Base-by-base conservation (phyloP, 2,888 invertebrate species). In the Catocala nupta region DNA sequence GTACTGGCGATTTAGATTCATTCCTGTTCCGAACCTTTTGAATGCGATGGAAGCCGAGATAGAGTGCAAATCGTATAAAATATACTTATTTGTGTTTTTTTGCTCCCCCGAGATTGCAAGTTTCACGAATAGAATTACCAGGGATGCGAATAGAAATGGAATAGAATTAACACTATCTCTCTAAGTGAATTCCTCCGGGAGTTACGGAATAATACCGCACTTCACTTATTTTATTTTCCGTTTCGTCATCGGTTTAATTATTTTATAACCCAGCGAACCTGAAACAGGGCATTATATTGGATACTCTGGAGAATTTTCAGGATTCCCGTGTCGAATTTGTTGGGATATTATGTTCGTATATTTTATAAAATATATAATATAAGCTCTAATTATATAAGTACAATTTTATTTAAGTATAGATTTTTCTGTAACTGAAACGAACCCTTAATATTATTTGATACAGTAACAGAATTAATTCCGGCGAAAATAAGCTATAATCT, bases 1-100 rank as follows among this genome's bases (percentile, higher is more conserved):
- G 42, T 42, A 42, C 42, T 42, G 42, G 42, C 42, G 42, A 42
- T 42, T 42, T 42, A 42, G 42, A 42, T 42, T 42, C 42, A 42
- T 42, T 42, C 42, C 42, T 42, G 42, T 42, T 42, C 9, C 42
- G 42, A 42, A 42, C 10, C 42, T 42, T 42, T 42, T 42, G 9
- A 42, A 42, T 5, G 42, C 42, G 9, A 42, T 42, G 10, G 9
- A 10, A 42, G 9, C 42, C 1, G 42, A 42, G 42, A 42, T 42
- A 42, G 42, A 42, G 42, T 42, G 42, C 42, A 42, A 42, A 42
- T 10, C 10, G 42, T 42, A 42, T 0, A 42, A 42, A 42, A 42
- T 42, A 42, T 42, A 10, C 42, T 42, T 42, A 42, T 42, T 42
- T 42, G 8, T 42, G 42, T 5, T 42, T 42, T 42, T 42, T 42